Percentiles rank a stretch among this genome's conserved stretches.
phyloP scores from a whole-genome alignment of 2,797 vertebrate genomes.

The Ctenochaetus hawaiiensis region DNA sequence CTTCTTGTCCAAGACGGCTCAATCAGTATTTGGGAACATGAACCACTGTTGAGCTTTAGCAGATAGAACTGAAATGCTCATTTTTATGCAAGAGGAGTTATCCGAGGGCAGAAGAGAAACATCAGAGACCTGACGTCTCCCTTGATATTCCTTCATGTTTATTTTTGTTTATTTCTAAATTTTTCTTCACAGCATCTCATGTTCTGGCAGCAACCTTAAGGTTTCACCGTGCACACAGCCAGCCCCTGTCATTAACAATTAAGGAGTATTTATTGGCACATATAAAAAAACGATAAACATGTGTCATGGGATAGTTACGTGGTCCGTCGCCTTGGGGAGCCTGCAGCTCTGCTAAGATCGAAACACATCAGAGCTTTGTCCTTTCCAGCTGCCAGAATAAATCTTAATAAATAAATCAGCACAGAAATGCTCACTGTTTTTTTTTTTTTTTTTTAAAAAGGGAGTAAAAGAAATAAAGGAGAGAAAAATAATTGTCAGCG shows the following conservation, averaged over 20 bases:
- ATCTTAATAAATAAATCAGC: constrained; percentile 35
- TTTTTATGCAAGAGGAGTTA: constrained; percentile 36
- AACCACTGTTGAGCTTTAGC: constrained; percentile 18
- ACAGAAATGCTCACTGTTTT: neutral
- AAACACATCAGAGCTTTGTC: constrained; percentile 54
- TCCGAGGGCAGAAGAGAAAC: constrained; percentile 33
- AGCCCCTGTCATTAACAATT: constrained; percentile 53
- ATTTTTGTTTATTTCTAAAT: constrained; percentile 44
- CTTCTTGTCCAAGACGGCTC: constrained; percentile 17
- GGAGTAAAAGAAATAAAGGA: neutral
- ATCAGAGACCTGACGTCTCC: constrained; percentile 28
- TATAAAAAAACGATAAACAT: constrained; percentile 40
- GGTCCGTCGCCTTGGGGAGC: constrained; percentile 10
- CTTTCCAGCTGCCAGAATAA: constrained; percentile 46
- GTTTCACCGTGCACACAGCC: constrained; percentile 15
- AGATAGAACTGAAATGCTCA: neutral
- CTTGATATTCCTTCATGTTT: constrained; percentile 31
- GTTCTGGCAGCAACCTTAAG: constrained; percentile 23
- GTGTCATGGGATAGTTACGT: constrained; percentile 35
- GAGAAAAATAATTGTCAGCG: neutral
- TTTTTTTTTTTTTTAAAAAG: neutral
- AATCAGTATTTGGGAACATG: constrained; percentile 32
- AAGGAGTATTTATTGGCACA: constrained; percentile 55
- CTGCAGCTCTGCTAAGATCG: constrained; percentile 37
- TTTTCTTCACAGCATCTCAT: constrained; percentile 23